Percentiles rank a stretch among this genome's conserved stretches.
Evolutionary conservation across 2,113 vertebrate species (phyloP).

Genomic region (Naja naja): DNA sequence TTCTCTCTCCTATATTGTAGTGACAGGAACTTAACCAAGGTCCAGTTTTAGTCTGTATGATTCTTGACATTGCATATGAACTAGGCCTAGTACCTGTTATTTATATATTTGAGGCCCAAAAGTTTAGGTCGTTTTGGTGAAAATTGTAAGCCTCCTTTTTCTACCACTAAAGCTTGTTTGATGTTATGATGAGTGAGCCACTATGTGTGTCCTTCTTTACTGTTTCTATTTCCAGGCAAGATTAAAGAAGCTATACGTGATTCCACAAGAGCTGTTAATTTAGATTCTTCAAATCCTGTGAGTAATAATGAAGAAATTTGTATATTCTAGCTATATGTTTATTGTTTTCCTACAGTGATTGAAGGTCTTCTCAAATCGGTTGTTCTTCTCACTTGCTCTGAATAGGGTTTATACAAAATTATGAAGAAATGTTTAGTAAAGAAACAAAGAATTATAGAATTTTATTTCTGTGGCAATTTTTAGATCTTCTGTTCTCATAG

Average conservation of each 20-base stretch:
- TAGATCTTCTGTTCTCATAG: background rate
- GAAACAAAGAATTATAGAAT: background rate
- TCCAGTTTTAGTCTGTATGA: background rate
- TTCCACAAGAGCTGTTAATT: conserved; percentile 33
- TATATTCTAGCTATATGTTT: background rate
- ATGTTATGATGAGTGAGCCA: background rate
- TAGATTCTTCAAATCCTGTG: conserved; percentile 37
- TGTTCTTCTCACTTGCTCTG: background rate
- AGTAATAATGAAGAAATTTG: background rate
- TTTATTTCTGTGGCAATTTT: background rate
- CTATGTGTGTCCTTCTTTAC: background rate
- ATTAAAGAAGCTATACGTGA: conserved; percentile 33
- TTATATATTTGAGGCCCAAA: background rate
- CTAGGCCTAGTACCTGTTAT: background rate
- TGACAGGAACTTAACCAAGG: background rate
- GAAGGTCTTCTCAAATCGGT: background rate
- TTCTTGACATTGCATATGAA: background rate
- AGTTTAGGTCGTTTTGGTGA: background rate
- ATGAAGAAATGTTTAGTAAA: background rate
- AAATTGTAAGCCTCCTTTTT: background rate
- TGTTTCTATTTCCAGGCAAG: conserved; percentile 21
- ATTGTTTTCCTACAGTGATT: background rate
- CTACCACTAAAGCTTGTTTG: background rate
- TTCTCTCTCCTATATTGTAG: background rate
- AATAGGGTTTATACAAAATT: background rate